These are phyloP conservation scores for Noctilio leporinus DNA, from an alignment of 2,113 vertebrate genomes.

Conservation along the genomic window DNA sequence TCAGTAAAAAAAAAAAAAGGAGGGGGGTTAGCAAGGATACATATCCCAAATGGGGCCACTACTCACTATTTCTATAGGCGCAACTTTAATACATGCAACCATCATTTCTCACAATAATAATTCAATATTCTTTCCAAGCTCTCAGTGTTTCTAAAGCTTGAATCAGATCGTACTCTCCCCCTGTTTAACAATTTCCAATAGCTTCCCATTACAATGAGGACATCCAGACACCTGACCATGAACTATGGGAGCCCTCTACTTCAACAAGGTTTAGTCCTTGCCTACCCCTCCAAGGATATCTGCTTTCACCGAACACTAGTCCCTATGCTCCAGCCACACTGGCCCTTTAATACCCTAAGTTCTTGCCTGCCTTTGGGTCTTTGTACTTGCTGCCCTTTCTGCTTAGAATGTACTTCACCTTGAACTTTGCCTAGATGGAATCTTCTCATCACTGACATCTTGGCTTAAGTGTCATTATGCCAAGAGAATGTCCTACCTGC, in stretches of 20 bases:
- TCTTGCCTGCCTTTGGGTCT: neutral
- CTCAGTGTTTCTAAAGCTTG: neutral
- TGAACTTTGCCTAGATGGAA: neutral
- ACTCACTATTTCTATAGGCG: neutral
- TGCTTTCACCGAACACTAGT: neutral
- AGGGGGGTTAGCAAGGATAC: neutral
- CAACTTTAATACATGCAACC: neutral
- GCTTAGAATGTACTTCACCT: neutral
- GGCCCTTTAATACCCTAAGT: no score
- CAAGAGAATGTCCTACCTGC: neutral
- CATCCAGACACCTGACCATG: neutral
- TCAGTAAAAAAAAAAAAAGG: neutral
- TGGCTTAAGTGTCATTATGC: neutral
- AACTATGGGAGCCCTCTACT: rapidly evolving
- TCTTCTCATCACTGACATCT: neutral
- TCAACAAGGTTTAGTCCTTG: no score
- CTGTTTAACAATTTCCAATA: neutral
- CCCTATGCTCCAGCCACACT: neutral
- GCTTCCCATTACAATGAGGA: neutral
- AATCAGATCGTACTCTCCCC: neutral
- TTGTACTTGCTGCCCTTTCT: neutral
- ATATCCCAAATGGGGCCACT: no score
- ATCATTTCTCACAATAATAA: neutral
- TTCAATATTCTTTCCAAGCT: neutral
- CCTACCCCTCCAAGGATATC: neutral